Percentiles rank a stretch among this genome's conserved stretches.
phyloP scores from a whole-genome alignment of 2,797 vertebrate species.

The Nannoperca obscura region DNA sequence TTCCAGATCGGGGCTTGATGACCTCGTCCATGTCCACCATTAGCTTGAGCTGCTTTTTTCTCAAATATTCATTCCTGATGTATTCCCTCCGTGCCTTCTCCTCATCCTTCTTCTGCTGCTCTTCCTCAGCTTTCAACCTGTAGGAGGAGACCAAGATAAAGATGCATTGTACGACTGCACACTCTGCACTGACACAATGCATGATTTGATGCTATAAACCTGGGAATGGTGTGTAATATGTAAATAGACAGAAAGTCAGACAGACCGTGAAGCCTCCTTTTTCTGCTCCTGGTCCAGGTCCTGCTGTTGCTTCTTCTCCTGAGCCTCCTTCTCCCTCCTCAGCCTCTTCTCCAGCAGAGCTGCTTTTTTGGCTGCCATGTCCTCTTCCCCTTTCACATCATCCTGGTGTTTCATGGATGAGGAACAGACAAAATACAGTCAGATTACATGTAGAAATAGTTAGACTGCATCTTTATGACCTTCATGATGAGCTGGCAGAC shows the following conservation, averaged over 20 bases:
- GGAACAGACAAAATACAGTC: slow-evolving; percentile 9
- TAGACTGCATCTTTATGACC: background rate
- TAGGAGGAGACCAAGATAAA: slow-evolving; percentile 8
- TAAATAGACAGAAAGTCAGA: background rate
- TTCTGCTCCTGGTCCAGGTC: slow-evolving; percentile 93
- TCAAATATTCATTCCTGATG: slow-evolving; percentile 94
- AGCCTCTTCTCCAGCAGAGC: slow-evolving; percentile 95
- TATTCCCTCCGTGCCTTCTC: slow-evolving; percentile 92
- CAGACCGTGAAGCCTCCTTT: slow-evolving; percentile 92
- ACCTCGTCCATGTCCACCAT: slow-evolving; percentile 96
- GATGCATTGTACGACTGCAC: background rate
- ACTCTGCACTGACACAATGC: background rate
- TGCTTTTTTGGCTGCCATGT: slow-evolving; percentile 95
- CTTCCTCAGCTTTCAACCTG: slow-evolving; percentile 95
- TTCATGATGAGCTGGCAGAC: background rate
- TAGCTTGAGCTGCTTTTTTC: slow-evolving; percentile 95
- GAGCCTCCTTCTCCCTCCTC: slow-evolving; percentile 92
- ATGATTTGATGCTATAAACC: background rate
- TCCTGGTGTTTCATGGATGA: slow-evolving; percentile 84
- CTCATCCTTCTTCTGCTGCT: slow-evolving; percentile 94
- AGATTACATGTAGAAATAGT: background rate
- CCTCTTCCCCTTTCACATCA: slow-evolving; percentile 94
- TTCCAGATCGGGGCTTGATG: slow-evolving; percentile 91
- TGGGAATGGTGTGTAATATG: too few species aligned
- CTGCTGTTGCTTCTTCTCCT: slow-evolving; percentile 92